Conservation (phyloP, 2,888 invertebrate species). For the Noctua fimbriata region DNA sequence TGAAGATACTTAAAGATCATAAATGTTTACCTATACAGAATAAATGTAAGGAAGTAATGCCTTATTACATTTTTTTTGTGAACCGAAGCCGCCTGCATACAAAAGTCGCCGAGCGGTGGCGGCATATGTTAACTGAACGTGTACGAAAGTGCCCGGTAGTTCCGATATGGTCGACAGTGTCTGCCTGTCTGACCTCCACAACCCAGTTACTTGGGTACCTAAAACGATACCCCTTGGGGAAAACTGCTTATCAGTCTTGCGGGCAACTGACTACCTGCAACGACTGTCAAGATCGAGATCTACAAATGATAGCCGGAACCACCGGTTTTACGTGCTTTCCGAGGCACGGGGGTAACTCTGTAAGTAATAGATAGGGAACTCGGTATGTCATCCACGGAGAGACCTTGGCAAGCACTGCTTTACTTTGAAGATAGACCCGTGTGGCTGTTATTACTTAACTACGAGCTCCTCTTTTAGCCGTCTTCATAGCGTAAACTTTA, state of each 20-base stretch:
- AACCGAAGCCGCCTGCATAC: not conserved
- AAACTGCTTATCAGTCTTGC: not conserved
- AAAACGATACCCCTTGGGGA: not conserved
- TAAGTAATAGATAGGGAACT: no score
- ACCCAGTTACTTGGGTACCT: not conserved
- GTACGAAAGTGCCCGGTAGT: not conserved
- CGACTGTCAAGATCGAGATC: no score
- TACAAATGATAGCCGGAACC: no score
- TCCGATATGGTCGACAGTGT: not conserved
- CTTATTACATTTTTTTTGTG: not conserved
- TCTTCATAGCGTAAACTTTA: not conserved
- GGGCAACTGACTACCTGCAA: not conserved
- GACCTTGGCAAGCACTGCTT: not conserved
- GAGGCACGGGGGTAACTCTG: no score
- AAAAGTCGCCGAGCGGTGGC: not conserved
- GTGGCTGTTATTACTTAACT: no score
- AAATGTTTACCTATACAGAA: not conserved
- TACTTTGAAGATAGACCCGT: not conserved
- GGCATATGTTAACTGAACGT: not conserved
- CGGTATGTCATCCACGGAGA: not conserved
- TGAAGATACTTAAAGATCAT: not conserved
- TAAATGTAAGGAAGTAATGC: not conserved
- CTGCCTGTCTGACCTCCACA: not conserved
- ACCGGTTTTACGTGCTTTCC: no score
- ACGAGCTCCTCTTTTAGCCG: not conserved